Conservation (phyloP, 2,888 invertebrate species). For the Eupithecia tripunctaria region DNA sequence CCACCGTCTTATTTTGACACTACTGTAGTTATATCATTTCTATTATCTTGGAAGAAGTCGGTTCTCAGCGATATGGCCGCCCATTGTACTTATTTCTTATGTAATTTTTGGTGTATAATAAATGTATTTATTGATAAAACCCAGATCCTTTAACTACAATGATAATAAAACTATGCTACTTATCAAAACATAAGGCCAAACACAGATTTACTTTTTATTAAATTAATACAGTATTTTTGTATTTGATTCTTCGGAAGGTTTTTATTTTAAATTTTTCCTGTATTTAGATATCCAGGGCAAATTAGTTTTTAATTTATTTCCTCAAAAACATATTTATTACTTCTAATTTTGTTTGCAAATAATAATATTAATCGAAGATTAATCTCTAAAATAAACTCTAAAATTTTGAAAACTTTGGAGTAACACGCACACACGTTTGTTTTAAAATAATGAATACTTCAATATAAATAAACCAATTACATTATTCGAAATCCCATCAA, state of each 20-base stretch:
- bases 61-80: background rate
- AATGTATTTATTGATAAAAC: too few relatives aligned
- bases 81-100: background rate
- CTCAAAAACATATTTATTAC: background rate
- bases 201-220: too few relatives aligned
- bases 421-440: background rate
- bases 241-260: background rate
- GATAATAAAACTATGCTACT: too few relatives aligned
- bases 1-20: background rate
- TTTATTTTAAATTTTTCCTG: background rate
- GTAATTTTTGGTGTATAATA: background rate
- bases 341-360: too few relatives aligned
- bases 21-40: background rate
- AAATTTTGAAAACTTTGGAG: too few relatives aligned
- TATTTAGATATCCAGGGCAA: background rate
- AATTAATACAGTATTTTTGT: too few relatives aligned
- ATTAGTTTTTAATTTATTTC: background rate
- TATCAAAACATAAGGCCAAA: too few relatives aligned
- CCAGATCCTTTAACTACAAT: too few relatives aligned
- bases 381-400: too few relatives aligned
- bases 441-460: background rate
- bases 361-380: too few relatives aligned
- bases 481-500: background rate
- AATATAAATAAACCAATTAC: background rate
- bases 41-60: background rate